These are phyloP conservation scores for Caligus rogercresseyi DNA, from an alignment of 1,140 invertebrate genomes.

Conservation along the genomic window DNA sequence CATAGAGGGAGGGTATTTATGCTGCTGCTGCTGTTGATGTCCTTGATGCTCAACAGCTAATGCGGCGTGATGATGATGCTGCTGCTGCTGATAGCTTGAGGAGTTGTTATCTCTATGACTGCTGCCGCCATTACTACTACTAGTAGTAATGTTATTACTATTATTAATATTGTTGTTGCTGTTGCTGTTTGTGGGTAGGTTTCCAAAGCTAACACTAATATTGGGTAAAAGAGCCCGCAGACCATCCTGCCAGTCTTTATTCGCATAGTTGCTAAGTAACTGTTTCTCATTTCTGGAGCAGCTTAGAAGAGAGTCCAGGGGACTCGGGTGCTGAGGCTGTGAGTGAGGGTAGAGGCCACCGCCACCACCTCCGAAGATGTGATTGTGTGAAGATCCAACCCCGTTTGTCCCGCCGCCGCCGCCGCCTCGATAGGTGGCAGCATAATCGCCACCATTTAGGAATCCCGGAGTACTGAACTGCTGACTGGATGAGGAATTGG, in stretches of 20 bases:
- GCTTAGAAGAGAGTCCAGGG: no score
- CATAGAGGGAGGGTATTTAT: slow-evolving; percentile 20
- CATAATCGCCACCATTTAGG: neutral
- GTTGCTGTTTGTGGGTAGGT: neutral
- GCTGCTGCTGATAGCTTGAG: no score
- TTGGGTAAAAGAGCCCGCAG: slow-evolving; percentile 33
- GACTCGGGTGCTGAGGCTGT: neutral
- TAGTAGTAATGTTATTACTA: no score
- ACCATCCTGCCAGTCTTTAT: slow-evolving; percentile 34
- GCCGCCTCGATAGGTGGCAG: neutral
- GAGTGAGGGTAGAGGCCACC: neutral
- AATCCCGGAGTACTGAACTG: neutral
- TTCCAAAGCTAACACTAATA: slow-evolving; percentile 33
- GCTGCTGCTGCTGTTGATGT: slow-evolving; percentile 3
- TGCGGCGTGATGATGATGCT: neutral
- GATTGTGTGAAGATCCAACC: neutral
- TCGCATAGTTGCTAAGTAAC: slow-evolving; percentile 22
- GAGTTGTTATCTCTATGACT: no score
- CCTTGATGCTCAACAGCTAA: slow-evolving; percentile 10
- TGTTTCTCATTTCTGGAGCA: no score
- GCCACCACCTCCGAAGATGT: neutral
- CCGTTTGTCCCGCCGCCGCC: neutral
- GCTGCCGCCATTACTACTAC: no score
- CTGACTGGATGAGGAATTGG: slow-evolving; percentile 4
- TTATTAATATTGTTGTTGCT: no score